Conservation (phyloP, 2,888 invertebrate species). For the Elgonia sp. region DNA sequence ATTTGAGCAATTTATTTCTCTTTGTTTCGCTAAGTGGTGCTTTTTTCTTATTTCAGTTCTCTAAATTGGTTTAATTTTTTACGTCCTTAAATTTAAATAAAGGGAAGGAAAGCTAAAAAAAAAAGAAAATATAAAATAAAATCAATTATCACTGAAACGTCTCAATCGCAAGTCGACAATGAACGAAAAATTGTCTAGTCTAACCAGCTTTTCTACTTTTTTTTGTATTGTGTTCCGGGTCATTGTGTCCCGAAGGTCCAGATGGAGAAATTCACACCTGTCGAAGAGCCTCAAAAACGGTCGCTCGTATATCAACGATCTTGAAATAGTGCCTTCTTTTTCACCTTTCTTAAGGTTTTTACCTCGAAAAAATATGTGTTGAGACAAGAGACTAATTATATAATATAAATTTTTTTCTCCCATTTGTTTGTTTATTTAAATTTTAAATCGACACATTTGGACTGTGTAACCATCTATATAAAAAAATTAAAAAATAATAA, state of each 20-base stretch:
- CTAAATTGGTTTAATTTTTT: constrained; percentile 39
- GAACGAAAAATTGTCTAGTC: constrained; percentile 58
- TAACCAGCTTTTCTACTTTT: constrained; percentile 48
- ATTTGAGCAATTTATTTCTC: not conserved
- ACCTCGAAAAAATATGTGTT: not conserved
- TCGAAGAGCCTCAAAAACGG: constrained; percentile 64
- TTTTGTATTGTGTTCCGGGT: constrained; percentile 55
- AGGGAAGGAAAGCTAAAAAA: too few species aligned
- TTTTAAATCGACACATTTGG: too few species aligned
- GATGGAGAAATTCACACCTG: constrained; percentile 77
- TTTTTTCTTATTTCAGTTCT: not conserved
- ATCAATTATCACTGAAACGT: constrained; percentile 57
- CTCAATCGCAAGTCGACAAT: constrained; percentile 52
- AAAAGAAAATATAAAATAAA: not conserved
- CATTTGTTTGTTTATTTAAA: too few species aligned
- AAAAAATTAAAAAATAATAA: too few species aligned
- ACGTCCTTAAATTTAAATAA: not conserved
- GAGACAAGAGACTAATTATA: too few species aligned
- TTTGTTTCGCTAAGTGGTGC: not conserved
- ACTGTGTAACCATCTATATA: too few species aligned
- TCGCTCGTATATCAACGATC: constrained; percentile 16
- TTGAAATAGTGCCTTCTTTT: not conserved
- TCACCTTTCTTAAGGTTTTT: not conserved
- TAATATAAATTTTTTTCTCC: too few species aligned
- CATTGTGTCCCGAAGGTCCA: constrained; percentile 59